phyloP scores from a whole-genome alignment of 1,140 invertebrate species.

The Chelonus insularis region DNA sequence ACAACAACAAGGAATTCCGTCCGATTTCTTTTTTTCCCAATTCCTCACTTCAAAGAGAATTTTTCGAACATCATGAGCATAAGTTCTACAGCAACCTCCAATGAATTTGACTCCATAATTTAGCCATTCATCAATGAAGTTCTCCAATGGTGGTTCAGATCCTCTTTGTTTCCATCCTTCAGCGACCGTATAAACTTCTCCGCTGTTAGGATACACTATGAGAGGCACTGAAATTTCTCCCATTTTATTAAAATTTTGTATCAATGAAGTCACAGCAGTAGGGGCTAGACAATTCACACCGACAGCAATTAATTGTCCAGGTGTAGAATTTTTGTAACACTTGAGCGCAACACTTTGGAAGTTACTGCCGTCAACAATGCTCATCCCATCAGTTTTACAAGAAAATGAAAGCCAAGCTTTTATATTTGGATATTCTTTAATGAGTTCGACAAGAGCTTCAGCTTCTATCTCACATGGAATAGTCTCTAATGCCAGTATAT shows the following conservation, averaged over 20 bases:
- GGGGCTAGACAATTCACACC: conserved; percentile 88
- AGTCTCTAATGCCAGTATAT: conserved; percentile 86
- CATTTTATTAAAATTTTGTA: conserved; percentile 54
- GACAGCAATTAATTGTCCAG: conserved; percentile 74
- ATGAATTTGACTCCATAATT: conserved; percentile 71
- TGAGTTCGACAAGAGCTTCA: conserved; percentile 73
- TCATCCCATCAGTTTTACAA: conserved; percentile 70
- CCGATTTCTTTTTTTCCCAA: conserved; percentile 32
- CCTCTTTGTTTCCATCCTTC: conserved; percentile 63
- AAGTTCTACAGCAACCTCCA: conserved; percentile 80
- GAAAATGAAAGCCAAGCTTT: conserved; percentile 87
- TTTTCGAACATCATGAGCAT: conserved; percentile 66
- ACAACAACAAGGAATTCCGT: background rate
- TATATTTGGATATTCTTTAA: conserved; percentile 71
- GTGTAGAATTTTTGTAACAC: conserved; percentile 64
- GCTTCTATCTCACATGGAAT: conserved; percentile 83
- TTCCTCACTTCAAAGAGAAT: conserved; percentile 56
- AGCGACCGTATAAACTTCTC: conserved; percentile 63
- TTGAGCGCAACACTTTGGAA: conserved; percentile 66
- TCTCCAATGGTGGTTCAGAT: conserved; percentile 61
- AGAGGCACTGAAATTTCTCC: conserved; percentile 60
- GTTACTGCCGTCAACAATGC: conserved; percentile 74
- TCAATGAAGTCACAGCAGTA: conserved; percentile 61
- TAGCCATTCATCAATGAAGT: conserved; percentile 71
- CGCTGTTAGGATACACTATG: conserved; percentile 77